Conservation (phyloP, 2,113 vertebrate species). For the Ploceus nigricollis region DNA sequence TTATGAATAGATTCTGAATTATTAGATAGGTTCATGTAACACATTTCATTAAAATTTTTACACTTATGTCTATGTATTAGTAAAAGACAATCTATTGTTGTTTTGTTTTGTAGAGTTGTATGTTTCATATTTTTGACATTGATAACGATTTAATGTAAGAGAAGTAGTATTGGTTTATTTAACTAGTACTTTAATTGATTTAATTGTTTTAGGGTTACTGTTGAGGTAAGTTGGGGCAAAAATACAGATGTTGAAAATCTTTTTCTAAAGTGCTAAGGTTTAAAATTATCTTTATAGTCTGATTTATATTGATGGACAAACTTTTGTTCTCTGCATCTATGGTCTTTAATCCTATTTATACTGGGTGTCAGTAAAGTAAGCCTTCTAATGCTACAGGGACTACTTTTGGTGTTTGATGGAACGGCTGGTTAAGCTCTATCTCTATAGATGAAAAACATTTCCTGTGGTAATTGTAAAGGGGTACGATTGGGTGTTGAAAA, state of each 20-base stretch:
- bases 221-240: not conserved
- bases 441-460: not conserved
- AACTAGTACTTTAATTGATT: not conserved
- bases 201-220: not conserved
- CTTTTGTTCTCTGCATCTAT: not conserved
- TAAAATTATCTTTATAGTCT: not conserved
- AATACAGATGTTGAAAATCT: not conserved
- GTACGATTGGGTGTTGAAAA: not conserved
- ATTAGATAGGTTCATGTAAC: not conserved
- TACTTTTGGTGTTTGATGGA: not conserved
- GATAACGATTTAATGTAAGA: not conserved
- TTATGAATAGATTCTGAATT: not conserved
- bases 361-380: not conserved
- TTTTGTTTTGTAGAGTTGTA: not conserved
- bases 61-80: not conserved
- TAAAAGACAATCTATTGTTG: not conserved
- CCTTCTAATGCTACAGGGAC: not conserved
- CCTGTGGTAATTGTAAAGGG: not conserved
- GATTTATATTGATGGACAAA: not conserved
- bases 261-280: not conserved
- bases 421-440: not conserved
- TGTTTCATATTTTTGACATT: not conserved
- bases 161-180: not conserved
- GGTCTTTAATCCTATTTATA: not conserved
- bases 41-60: not conserved